Evolutionary conservation across 2,797 vertebrate genomes (phyloP).

Genomic region (Phataginus tricuspis): DNA sequence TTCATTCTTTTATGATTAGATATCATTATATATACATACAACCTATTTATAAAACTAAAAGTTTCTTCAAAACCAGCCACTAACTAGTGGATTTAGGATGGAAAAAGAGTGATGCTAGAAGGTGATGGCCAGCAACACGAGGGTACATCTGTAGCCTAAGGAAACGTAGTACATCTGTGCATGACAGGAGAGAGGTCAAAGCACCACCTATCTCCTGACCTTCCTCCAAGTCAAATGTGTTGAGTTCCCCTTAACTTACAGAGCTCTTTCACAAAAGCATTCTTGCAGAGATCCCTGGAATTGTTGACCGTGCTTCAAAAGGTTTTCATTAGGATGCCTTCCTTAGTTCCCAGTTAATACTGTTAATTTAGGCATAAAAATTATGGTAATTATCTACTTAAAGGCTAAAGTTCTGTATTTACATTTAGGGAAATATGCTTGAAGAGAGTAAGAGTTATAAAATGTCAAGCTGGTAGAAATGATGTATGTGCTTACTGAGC

Average conservation of each 20-base stretch:
- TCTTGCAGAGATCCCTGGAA: not conserved
- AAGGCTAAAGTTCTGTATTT: not conserved
- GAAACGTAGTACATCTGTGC: not conserved
- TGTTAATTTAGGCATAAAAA: constrained; percentile 10
- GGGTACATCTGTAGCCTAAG: not conserved
- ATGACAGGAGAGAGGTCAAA: not conserved
- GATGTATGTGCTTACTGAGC: not conserved
- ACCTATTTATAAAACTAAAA: not conserved
- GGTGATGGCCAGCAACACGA: not conserved
- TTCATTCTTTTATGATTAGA: not conserved
- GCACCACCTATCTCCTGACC: not conserved
- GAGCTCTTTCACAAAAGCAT: not conserved
- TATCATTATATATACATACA: not conserved
- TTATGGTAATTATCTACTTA: constrained; percentile 10
- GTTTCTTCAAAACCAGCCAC: not conserved
- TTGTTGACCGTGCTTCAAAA: not conserved
- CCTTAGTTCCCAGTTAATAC: not conserved
- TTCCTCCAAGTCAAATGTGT: not conserved
- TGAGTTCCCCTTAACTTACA: not conserved
- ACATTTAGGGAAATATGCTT: constrained; percentile 6
- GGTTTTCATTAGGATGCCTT: not conserved
- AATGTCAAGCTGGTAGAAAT: constrained; percentile 32
- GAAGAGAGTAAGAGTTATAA: not conserved
- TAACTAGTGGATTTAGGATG: not conserved
- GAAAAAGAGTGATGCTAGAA: not conserved